These are phyloP conservation scores for Rhinopomastus cyanomelas DNA, from an alignment of 2,113 vertebrate genomes.

Conservation along the genomic window DNA sequence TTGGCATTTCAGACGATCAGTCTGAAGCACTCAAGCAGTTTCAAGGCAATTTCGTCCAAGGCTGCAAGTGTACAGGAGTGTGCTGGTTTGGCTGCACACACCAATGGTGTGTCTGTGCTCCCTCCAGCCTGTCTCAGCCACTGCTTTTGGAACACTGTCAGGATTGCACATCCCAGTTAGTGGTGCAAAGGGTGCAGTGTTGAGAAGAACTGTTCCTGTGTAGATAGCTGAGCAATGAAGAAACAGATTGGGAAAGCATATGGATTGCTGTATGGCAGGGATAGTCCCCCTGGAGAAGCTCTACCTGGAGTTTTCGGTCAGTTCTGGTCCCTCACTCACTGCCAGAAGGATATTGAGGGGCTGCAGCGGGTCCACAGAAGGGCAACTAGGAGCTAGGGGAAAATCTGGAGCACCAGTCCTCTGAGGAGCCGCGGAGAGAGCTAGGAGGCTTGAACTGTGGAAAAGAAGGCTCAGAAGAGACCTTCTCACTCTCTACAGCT, in stretches of 20 bases:
- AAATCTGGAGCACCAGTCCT: too few species aligned
- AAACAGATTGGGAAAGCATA: not conserved
- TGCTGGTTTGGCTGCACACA: not conserved
- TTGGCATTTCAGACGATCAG: not conserved
- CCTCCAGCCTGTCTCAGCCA: not conserved
- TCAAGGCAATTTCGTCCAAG: not conserved
- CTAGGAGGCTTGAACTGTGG: too few species aligned
- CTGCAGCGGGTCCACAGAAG: too few species aligned
- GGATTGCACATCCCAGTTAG: not conserved
- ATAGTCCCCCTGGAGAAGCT: too few species aligned
- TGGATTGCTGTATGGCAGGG: not conserved
- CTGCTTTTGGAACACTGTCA: not conserved
- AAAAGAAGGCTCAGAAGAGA: too few species aligned
- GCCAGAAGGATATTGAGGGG: too few species aligned
- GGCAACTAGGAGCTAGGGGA: too few species aligned
- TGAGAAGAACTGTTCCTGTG: not conserved
- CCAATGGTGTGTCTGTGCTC: rapidly evolving
- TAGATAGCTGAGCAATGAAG: not conserved
- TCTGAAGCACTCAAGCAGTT: not conserved
- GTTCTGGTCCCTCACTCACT: too few species aligned
- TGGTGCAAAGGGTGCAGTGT: not conserved
- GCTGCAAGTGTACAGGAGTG: not conserved
- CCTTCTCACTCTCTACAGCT: too few species aligned
- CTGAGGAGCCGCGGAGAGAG: too few species aligned
- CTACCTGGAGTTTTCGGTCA: too few species aligned